Conservation (phyloP, 2,113 vertebrate genomes). For the zebrafish (Danio rerio) region GRCz12tu NC_133186.1:11170501-11171000, state of each 20-base stretch:
- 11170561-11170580: too few species aligned
- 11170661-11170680: neutral
- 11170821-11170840: neutral
- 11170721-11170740: neutral
- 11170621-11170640: neutral
- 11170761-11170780: neutral
- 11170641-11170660: slow-evolving; percentile 9
- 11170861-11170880: too few species aligned
- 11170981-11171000: too few species aligned
- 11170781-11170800: neutral
- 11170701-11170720: neutral
- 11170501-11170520: neutral
- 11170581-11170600: too few species aligned
- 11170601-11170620: too few species aligned
- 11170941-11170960: neutral
- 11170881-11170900: neutral
- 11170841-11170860: too few species aligned
- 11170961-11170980: too few species aligned
- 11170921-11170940: neutral
- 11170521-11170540: slow-evolving; percentile 13
- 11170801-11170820: neutral
- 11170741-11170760: slow-evolving; percentile 15
- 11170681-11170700: neutral
- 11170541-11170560: neutral
- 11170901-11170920: neutral